These are phyloP conservation scores for Brachyopa scutellaris DNA, from an alignment of 2,888 invertebrate species.

Conservation along the genomic window DNA sequence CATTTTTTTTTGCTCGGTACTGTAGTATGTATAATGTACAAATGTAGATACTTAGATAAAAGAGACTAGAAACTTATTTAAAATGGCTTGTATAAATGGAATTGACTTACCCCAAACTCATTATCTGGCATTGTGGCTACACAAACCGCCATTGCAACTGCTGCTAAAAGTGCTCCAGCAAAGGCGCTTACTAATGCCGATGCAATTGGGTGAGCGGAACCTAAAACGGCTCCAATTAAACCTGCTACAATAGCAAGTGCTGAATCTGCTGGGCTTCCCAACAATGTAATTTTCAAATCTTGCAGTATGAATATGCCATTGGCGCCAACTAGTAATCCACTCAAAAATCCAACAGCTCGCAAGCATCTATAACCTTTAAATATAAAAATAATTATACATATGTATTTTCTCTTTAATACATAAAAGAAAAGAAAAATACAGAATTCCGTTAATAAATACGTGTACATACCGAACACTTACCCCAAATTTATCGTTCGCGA, in stretches of 20 bases:
- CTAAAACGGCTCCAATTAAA: constrained; percentile 80
- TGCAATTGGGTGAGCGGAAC: constrained; percentile 81
- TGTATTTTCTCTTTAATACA: too few relatives aligned
- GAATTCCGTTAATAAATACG: too few relatives aligned
- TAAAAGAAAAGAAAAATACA: too few relatives aligned
- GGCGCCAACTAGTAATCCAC: constrained; percentile 92
- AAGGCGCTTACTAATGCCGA: constrained; percentile 81
- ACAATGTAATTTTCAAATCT: constrained; percentile 89
- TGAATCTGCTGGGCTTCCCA: constrained; percentile 84
- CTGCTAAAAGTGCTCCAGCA: constrained; percentile 81
- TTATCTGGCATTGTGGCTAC: constrained; percentile 82
- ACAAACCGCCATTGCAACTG: constrained; percentile 81
- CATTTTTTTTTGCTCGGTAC: too few relatives aligned
- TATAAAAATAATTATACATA: neutral
- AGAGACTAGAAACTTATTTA: too few relatives aligned
- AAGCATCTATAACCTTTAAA: constrained; percentile 91
- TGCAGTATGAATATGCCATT: constrained; percentile 92
- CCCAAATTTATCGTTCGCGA: too few relatives aligned
- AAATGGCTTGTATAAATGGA: too few relatives aligned
- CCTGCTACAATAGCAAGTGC: constrained; percentile 81
- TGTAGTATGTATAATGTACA: too few relatives aligned
- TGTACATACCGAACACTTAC: too few relatives aligned
- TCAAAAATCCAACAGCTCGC: constrained; percentile 93
- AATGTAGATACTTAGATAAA: too few relatives aligned
- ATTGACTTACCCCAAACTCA: constrained; percentile 81